Evolutionary conservation across 2,888 invertebrate genomes (phyloP), one percentile per base, ranked within the genome.

Genomic region (Caenorhabditis zanzibari): DNA sequence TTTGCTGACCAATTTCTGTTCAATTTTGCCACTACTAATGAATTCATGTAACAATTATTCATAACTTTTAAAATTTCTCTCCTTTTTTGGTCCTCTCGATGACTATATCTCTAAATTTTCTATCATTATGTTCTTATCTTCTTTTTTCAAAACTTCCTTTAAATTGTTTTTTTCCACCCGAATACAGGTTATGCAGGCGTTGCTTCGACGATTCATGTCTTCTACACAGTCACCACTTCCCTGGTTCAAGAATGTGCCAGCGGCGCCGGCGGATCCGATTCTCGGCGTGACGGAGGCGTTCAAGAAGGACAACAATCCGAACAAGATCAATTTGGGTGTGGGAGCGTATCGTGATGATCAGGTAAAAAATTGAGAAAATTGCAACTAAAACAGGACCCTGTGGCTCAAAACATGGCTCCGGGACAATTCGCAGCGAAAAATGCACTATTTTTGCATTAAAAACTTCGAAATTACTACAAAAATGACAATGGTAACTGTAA

Each of bases 201-300:
- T 63, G 22, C 71, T 79, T 47, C 52, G 71, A 64, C 41, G 59
- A 47, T 66, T 72, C 38, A 80, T 80, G 72, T 72, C 72, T 6
- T 32, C 66, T n/a, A 56, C 28, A 16, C 16, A 26, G 4, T 26
- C 64, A 2, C 6, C 58, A 10, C 56, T 75, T 16, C 72, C 52
- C 2, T 80, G 71, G 77, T 77, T 82, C 68, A 35, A 26, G n/a
- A 61, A 68, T 26, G 77, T 82, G 10, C 73, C 76, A 24, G 26
- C 56, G 3, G 91, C 90, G 7, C 91, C 90, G 9, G 87, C 86
- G 9, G 91, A 91, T 76, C 89, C 90, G 38, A 99, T 99, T 94
- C 94, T 99, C 64, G 99, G 99, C 38, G 96, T 99, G 49, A 96
- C 97, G 0, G 99, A 99, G 93, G 98, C 98, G 0, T 99, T 94